These are phyloP conservation scores for Platorchestia sp. DNA, from an alignment of 1,140 invertebrate genomes.

Conservation along the genomic window DNA sequence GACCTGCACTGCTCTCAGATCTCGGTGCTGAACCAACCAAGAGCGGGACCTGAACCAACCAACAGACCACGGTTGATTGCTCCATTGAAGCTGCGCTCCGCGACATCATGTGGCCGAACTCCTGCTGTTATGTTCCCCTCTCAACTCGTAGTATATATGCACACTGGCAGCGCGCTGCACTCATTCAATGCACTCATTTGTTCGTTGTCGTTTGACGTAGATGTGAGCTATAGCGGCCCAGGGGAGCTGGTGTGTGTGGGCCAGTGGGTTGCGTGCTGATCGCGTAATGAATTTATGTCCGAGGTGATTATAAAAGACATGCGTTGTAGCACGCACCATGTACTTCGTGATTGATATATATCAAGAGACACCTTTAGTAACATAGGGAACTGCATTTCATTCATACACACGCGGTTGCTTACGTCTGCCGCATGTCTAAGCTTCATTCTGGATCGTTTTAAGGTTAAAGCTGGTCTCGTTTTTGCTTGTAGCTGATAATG, in stretches of 20 bases:
- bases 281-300: not conserved
- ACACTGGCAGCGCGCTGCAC: not conserved
- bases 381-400: too few species aligned
- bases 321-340: not conserved
- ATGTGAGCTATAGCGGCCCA: not conserved
- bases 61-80: not conserved
- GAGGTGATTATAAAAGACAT: not conserved
- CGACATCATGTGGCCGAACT: not conserved
- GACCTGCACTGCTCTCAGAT: too few species aligned
- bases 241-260: not conserved
- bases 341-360: too few species aligned
- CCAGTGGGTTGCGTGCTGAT: not conserved
- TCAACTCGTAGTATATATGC: not conserved
- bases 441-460: too few species aligned
- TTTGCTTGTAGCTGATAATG: too few species aligned
- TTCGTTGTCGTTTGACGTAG: not conserved
- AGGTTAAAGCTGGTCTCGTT: too few species aligned
- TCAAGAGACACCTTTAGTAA: too few species aligned
- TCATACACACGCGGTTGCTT: too few species aligned
- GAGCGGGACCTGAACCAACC: too few species aligned
- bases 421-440: too few species aligned
- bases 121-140: not conserved
- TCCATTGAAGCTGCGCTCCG: not conserved
- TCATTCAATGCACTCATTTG: not conserved
- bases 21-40: not conserved